These are phyloP conservation scores for Tonatia bakeri DNA, from an alignment of 2,113 vertebrate species.

Conservation along the genomic window DNA sequence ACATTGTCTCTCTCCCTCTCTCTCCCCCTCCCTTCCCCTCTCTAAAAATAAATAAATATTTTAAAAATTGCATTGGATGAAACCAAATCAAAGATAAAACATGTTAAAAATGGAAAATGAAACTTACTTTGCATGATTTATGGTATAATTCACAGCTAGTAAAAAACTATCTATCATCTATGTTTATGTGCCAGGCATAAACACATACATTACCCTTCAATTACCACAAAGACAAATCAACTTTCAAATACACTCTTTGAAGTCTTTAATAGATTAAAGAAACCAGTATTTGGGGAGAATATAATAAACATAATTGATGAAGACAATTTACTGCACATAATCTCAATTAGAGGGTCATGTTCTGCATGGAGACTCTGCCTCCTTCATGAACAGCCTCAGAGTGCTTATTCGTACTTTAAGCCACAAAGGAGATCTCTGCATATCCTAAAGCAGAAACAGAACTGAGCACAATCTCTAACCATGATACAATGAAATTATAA, in stretches of 20 bases:
- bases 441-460: neutral
- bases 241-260: neutral
- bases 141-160: neutral
- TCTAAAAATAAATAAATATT: too few species aligned
- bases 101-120: neutral
- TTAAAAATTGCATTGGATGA: neutral
- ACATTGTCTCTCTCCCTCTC: too few species aligned
- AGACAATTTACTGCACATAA: neutral
- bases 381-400: neutral
- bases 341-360: neutral
- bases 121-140: neutral
- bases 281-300: neutral
- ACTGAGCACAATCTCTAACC: neutral
- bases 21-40: too few species aligned
- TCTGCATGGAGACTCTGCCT: neutral
- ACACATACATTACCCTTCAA: neutral
- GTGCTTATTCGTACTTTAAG: neutral
- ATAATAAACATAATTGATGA: neutral
- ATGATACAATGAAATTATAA: neutral
- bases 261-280: neutral
- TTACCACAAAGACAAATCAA: neutral
- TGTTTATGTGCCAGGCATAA: neutral
- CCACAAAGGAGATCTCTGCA: neutral
- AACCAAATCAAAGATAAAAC: neutral
- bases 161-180: neutral